Evolutionary conservation across 2,797 vertebrate genomes (phyloP).

Genomic region (Macropodus opercularis): DNA sequence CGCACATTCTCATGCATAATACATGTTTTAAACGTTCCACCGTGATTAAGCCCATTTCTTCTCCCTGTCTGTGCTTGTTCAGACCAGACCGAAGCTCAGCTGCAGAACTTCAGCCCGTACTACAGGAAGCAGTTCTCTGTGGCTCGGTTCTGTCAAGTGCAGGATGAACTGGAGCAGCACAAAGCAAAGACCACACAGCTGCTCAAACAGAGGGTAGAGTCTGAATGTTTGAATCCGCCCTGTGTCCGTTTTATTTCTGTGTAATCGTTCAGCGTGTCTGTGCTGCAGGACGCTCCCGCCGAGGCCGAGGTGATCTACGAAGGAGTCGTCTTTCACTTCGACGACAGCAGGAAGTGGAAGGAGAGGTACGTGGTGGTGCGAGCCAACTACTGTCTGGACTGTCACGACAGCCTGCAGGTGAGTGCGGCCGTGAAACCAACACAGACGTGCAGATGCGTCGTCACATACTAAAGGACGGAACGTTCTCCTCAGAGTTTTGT

Average conservation of each 20-base stretch:
- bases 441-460: too few species aligned
- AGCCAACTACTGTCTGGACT: conserved; percentile 88
- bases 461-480: too few species aligned
- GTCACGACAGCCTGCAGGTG: conserved; percentile 89
- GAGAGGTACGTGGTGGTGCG: conserved; percentile 87
- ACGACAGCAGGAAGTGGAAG: conserved; percentile 90
- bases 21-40: too few species aligned
- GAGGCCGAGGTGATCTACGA: conserved; percentile 82
- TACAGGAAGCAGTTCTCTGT: conserved; percentile 87
- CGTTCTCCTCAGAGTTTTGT: conserved; percentile 80
- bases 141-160: conserved; percentile 84
- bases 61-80: conserved; percentile 18
- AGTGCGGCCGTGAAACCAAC: conserved; percentile 12
- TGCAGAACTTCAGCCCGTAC: conserved; percentile 85
- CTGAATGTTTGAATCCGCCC: conserved; percentile 1
- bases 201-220: conserved; percentile 87
- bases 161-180: conserved; percentile 86
- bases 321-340: conserved; percentile 80
- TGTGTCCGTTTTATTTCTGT: too few species aligned
- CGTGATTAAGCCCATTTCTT: too few species aligned
- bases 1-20: too few species aligned
- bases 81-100: conserved; percentile 84
- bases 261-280: not conserved
- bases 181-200: conserved; percentile 79
- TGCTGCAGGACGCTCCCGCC: conserved; percentile 72